Conservation (phyloP, 2,797 vertebrate genomes). For the Acanthurus lineatus region DNA sequence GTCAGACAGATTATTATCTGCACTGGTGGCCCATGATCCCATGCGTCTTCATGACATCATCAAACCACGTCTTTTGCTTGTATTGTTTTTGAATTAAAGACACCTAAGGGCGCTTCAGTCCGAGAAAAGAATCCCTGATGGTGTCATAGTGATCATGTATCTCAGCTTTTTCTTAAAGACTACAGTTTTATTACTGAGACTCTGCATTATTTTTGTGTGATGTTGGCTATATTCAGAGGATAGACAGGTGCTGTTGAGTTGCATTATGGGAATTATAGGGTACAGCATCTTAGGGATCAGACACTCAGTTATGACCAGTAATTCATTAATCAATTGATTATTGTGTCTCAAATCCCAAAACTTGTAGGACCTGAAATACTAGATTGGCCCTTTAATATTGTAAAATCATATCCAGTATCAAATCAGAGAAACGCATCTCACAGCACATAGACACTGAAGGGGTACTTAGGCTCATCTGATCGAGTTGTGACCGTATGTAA, state of each 20-base stretch:
- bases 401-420: background rate
- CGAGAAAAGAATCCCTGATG: background rate
- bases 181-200: constrained; percentile 5
- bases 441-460: background rate
- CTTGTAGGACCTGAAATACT: background rate
- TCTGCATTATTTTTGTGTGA: constrained; percentile 5
- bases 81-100: too few relatives aligned
- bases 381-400: background rate
- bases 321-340: background rate
- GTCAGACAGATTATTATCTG: too few relatives aligned
- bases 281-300: background rate
- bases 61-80: too few relatives aligned
- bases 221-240: background rate
- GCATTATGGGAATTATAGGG: background rate
- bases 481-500: too few relatives aligned
- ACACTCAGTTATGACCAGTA: background rate
- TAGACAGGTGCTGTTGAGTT: background rate
- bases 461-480: too few relatives aligned
- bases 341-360: background rate
- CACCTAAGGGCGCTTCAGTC: too few relatives aligned
- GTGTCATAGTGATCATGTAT: background rate
- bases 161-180: background rate
- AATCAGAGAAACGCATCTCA: too few relatives aligned
- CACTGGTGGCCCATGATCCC: too few relatives aligned
- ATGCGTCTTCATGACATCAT: too few relatives aligned